Evolutionary conservation across 2,888 invertebrate species (phyloP).

Genomic region (Epicampocera succincta): DNA sequence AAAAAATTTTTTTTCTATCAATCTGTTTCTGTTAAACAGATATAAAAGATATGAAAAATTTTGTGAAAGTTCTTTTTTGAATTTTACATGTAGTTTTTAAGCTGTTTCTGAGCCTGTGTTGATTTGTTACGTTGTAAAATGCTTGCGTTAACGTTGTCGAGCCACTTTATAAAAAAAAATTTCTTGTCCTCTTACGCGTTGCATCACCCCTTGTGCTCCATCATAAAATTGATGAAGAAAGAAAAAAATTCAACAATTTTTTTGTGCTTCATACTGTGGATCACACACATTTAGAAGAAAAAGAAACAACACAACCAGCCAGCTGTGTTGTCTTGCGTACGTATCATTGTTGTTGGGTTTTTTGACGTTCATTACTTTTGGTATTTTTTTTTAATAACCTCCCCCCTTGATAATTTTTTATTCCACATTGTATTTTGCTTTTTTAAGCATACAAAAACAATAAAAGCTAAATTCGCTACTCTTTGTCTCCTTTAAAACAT

Average conservation of each 20-base stretch:
- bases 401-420: constrained; percentile 29
- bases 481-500: constrained; percentile 37
- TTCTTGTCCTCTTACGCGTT: constrained; percentile 60
- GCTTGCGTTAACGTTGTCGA: constrained; percentile 63
- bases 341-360: constrained; percentile 66
- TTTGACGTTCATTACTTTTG: constrained; percentile 68
- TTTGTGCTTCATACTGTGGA: constrained; percentile 60
- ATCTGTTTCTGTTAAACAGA: constrained; percentile 23
- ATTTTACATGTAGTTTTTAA: constrained; percentile 39
- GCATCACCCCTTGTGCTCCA: constrained; percentile 58
- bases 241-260: constrained; percentile 62
- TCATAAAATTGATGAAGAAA: constrained; percentile 42
- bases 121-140: constrained; percentile 68
- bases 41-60: constrained; percentile 18
- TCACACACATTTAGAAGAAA: constrained; percentile 64
- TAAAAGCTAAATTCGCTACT: constrained; percentile 36
- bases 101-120: constrained; percentile 63
- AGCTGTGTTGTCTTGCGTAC: constrained; percentile 68
- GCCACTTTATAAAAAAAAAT: constrained; percentile 60
- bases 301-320: constrained; percentile 56
- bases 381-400: constrained; percentile 46
- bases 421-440: constrained; percentile 19
- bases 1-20: constrained; percentile 12
- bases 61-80: constrained; percentile 56
- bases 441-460: constrained; percentile 48